Percentiles rank a stretch among this genome's conserved stretches.
Conservation (phyloP, 2,113 vertebrate genomes). For the Phrynosoma platyrhinos region DNA sequence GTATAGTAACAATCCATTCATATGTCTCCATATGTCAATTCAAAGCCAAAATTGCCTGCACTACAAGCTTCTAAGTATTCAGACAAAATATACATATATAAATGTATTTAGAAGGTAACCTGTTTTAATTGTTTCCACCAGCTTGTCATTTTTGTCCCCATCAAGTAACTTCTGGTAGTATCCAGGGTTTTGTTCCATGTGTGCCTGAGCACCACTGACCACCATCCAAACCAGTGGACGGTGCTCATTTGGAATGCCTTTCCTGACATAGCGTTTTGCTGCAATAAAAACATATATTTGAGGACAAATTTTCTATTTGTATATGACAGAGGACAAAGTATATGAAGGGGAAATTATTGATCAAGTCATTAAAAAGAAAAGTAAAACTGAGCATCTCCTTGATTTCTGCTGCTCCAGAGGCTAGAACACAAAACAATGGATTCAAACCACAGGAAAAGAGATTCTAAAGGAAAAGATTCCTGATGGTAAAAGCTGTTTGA, state of each 20-base stretch:
- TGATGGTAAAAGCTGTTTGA: no score
- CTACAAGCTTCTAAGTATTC: not conserved
- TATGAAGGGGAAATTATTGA: not conserved
- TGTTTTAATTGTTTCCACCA: slow-evolving; percentile 89
- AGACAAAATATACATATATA: accelerated
- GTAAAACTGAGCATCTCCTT: no score
- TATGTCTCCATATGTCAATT: not conserved
- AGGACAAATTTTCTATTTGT: not conserved
- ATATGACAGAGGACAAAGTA: not conserved
- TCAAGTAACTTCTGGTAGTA: slow-evolving; percentile 89
- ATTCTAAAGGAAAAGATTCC: no score
- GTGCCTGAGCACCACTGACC: slow-evolving; percentile 90
- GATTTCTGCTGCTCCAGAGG: no score
- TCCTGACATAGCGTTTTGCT: slow-evolving; percentile 97
- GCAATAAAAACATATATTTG: slow-evolving; percentile 30
- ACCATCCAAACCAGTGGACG: slow-evolving; percentile 91
- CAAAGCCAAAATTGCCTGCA: not conserved
- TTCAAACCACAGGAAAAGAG: no score
- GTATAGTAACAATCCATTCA: not conserved
- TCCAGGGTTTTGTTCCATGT: slow-evolving; percentile 86
- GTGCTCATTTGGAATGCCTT: slow-evolving; percentile 91
- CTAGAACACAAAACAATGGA: no score
- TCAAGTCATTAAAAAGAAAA: no score
- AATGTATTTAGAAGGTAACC: slow-evolving; percentile 75
- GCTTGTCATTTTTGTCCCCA: slow-evolving; percentile 79